Evolutionary conservation across 2,113 vertebrate species (phyloP).

Genomic region (Callionymus lyra): DNA sequence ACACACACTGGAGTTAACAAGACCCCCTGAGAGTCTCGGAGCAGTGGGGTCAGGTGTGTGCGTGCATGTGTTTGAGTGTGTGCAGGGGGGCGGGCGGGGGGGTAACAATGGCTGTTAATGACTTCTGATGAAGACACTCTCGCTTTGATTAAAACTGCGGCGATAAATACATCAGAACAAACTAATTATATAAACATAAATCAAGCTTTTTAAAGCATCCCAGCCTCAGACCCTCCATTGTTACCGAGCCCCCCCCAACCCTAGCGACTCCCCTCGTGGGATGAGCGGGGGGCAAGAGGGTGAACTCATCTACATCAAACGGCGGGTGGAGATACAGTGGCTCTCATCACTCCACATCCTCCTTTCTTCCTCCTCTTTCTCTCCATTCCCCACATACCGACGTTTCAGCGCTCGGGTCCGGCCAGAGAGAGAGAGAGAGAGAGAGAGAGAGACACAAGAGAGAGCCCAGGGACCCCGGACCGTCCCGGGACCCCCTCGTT

Average conservation of each 20-base stretch:
- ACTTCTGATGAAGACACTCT: conserved; percentile 9
- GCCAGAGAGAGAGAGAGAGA: conserved; percentile 16
- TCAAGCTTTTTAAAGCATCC: neutral
- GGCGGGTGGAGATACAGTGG: conserved; percentile 56
- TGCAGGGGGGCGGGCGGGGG: neutral
- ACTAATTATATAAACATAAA: conserved; percentile 26
- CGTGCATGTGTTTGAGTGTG: conserved; percentile 6
- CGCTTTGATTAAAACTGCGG: conserved; percentile 11
- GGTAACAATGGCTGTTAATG: conserved; percentile 17
- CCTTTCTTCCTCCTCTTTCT: conserved; percentile 61
- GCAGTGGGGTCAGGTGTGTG: conserved; percentile 43
- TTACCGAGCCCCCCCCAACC: conserved; percentile 35
- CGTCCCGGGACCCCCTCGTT: conserved; percentile 14
- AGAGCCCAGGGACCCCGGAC: too few relatives aligned
- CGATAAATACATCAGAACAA: conserved; percentile 10
- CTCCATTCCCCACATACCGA: conserved; percentile 61
- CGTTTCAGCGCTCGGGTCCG: conserved; percentile 50
- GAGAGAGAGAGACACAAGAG: too few relatives aligned
- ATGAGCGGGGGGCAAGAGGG: conserved; percentile 8
- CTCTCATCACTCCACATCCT: conserved; percentile 61
- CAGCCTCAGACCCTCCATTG: conserved; percentile 39
- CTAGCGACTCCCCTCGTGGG: conserved; percentile 33
- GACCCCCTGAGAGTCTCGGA: conserved; percentile 52
- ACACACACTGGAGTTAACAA: conserved; percentile 45
- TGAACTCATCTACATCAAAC: conserved; percentile 56